Percentiles rank a stretch among this genome's conserved stretches.
Evolutionary conservation across 2,797 vertebrate genomes (phyloP).

Genomic region (Fistularia tabacaria): DNA sequence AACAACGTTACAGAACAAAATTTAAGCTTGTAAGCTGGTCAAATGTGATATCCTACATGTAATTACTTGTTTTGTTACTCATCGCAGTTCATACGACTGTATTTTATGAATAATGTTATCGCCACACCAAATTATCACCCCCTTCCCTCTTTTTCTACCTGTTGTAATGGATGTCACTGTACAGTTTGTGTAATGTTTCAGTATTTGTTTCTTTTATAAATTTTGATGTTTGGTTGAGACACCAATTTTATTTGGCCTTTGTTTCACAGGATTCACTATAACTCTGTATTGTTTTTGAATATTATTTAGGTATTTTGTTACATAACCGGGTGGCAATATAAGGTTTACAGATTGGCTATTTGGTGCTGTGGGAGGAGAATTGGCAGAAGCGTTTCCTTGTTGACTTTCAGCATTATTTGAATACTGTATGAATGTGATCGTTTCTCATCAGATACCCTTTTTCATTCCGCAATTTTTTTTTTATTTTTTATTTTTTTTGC

Average conservation of each 20-base stretch:
- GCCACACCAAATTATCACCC: slow-evolving; percentile 75
- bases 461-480: too few species aligned
- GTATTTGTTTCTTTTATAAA: slow-evolving; percentile 74
- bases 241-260: slow-evolving; percentile 68
- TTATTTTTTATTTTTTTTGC: too few species aligned
- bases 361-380: slow-evolving; percentile 63
- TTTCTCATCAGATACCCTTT: background rate
- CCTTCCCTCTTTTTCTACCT: slow-evolving; percentile 73
- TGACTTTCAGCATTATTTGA: too few species aligned
- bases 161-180: slow-evolving; percentile 84
- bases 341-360: slow-evolving; percentile 49
- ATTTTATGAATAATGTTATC: slow-evolving; percentile 70
- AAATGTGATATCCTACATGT: slow-evolving; percentile 60
- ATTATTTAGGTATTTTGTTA: slow-evolving; percentile 73
- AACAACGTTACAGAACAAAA: slow-evolving; percentile 69
- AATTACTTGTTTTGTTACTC: slow-evolving; percentile 70
- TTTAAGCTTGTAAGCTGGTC: slow-evolving; percentile 63
- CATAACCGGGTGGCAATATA: slow-evolving; percentile 62
- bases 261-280: slow-evolving; percentile 61
- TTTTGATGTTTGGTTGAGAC: slow-evolving; percentile 63
- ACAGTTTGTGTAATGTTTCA: slow-evolving; percentile 85
- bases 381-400: background rate
- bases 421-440: background rate
- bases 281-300: slow-evolving; percentile 67
- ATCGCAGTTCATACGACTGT: slow-evolving; percentile 69